phyloP scores from a whole-genome alignment of 1,140 invertebrate genomes.

The Chymomyza costata region DNA sequence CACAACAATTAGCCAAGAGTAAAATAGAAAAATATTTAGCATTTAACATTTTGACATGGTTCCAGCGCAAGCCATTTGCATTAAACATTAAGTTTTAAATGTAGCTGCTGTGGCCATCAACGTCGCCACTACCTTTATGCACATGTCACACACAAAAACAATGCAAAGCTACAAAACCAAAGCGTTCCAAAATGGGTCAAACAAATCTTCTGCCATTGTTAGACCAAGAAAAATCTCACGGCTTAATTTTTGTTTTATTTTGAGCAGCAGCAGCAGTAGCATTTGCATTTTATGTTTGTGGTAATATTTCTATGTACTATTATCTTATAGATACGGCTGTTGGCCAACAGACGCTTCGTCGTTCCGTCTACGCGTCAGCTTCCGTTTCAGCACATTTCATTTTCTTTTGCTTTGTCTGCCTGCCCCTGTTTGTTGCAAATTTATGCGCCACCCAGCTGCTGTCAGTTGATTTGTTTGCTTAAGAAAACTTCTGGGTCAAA shows the following conservation, averaged over 20 bases:
- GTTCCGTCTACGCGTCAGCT: conserved; percentile 2
- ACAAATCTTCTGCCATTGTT: conserved; percentile 57
- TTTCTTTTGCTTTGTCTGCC: conserved; percentile 26
- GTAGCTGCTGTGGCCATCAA: no score
- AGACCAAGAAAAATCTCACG: conserved; percentile 60
- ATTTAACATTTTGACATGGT: conserved; percentile 68
- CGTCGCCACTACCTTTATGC: conserved; percentile 44
- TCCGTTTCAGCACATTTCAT: conserved; percentile 41
- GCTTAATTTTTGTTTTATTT: conserved; percentile 67
- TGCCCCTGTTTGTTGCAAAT: conserved; percentile 32
- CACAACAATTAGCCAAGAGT: conserved; percentile 75
- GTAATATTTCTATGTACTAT: conserved; percentile 62
- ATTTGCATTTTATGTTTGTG: conserved; percentile 71
- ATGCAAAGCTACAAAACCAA: conserved; percentile 20
- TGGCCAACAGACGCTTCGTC: conserved; percentile 4
- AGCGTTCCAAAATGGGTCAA: conserved; percentile 57
- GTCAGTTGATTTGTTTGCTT: conserved; percentile 43
- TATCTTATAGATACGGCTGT: no score
- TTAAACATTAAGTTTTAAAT: conserved; percentile 4
- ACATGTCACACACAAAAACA: conserved; percentile 47
- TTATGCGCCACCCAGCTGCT: conserved; percentile 42
- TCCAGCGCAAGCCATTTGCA: conserved; percentile 5
- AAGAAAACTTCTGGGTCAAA: conserved; percentile 50
- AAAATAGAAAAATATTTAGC: conserved; percentile 58
- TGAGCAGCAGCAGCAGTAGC: conserved; percentile 25